These are phyloP conservation scores for Teleiodes luculella DNA, from an alignment of 2,888 invertebrate genomes.

Conservation along the genomic window DNA sequence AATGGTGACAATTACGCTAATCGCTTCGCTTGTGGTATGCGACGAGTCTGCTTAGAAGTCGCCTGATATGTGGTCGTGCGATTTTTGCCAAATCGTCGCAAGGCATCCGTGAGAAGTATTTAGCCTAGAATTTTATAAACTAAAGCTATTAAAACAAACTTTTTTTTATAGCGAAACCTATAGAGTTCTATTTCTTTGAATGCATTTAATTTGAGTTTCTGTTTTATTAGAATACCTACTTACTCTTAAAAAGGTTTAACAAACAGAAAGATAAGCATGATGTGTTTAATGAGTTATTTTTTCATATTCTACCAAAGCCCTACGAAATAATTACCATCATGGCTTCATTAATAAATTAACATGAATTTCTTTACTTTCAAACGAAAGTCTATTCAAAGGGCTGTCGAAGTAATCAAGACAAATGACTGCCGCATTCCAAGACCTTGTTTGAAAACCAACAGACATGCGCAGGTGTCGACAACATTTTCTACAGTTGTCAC, in stretches of 20 bases:
- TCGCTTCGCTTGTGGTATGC: neutral
- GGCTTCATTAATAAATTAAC: neutral
- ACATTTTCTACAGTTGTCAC: neutral
- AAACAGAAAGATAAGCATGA: no score
- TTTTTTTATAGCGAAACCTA: no score
- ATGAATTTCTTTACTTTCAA: neutral
- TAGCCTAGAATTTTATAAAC: no score
- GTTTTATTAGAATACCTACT: no score
- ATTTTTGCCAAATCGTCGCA: neutral
- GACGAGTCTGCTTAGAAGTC: neutral
- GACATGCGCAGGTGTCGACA: neutral
- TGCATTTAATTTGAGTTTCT: no score
- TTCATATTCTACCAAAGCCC: neutral
- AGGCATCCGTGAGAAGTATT: neutral
- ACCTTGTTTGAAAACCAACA: neutral
- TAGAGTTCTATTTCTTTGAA: no score
- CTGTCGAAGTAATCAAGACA: slow-evolving; percentile 3
- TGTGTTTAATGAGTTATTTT: no score
- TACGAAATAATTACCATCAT: neutral
- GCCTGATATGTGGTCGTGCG: neutral
- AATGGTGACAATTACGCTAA: neutral
- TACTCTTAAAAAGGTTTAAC: no score
- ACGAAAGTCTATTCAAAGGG: slow-evolving; percentile 3
- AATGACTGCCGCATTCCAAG: neutral
- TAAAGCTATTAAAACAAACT: no score